A percentile compares a stretch with the other conserved stretches of the same genome.
Evolutionary conservation across 2,888 invertebrate genomes (phyloP).

Genomic region (Netelia fuscicornis): DNA sequence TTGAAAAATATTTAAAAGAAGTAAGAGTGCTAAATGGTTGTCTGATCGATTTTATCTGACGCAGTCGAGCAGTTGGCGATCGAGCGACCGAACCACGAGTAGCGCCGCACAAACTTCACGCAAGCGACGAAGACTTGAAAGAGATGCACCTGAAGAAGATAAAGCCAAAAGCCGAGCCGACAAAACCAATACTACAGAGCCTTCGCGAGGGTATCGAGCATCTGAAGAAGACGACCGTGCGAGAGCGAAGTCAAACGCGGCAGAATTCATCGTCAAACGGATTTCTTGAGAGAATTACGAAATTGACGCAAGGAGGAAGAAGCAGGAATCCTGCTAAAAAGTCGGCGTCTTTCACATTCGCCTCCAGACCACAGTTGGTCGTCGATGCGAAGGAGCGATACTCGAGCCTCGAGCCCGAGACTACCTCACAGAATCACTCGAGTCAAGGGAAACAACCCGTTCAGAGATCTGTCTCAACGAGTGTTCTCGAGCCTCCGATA

Average conservation of each 20-base stretch:
- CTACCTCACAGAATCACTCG: slow-evolving; percentile 75
- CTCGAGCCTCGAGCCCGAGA: slow-evolving; percentile 82
- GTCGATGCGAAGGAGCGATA: slow-evolving; percentile 82
- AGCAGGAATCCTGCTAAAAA: slow-evolving; percentile 83
- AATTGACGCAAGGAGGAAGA: slow-evolving; percentile 79
- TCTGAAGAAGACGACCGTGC: slow-evolving; percentile 79
- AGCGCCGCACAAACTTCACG: slow-evolving; percentile 80
- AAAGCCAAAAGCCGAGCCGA: slow-evolving; percentile 80
- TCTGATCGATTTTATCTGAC: not conserved
- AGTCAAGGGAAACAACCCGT: slow-evolving; percentile 78
- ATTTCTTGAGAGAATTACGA: slow-evolving; percentile 81
- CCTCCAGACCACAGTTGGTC: slow-evolving; percentile 81
- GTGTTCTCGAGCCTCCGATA: slow-evolving; percentile 80
- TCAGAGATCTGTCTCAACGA: slow-evolving; percentile 82
- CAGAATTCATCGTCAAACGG: slow-evolving; percentile 76
- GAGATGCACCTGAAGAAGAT: slow-evolving; percentile 83
- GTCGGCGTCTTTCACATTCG: slow-evolving; percentile 84
- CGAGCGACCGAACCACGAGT: slow-evolving; percentile 83
- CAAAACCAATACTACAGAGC: slow-evolving; percentile 82
- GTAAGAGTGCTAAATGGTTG: too few relatives aligned
- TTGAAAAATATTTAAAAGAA: too few relatives aligned
- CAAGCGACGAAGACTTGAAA: slow-evolving; percentile 77
- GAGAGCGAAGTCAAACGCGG: slow-evolving; percentile 76
- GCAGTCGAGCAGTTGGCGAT: slow-evolving; percentile 82
- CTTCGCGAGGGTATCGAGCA: slow-evolving; percentile 81